Conservation (phyloP, 1,140 invertebrate species). For the Drepana arcuata region DNA sequence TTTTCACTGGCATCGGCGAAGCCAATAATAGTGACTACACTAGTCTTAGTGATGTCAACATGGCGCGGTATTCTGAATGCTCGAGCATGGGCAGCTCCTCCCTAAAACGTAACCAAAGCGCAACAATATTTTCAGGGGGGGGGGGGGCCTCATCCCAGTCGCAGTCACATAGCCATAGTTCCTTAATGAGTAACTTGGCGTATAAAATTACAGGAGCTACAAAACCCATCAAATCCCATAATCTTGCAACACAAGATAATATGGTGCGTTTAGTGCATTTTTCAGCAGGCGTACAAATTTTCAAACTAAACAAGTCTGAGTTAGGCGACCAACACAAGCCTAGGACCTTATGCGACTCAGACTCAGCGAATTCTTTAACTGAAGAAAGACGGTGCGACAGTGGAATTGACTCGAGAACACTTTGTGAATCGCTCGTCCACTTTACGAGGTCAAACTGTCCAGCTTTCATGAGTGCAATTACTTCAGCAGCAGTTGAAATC, state of each 20-base stretch:
- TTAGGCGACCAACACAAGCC: constrained; percentile 11
- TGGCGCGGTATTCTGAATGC: constrained; percentile 15
- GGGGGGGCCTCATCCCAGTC: constrained; percentile 31
- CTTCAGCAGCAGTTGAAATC: constrained; percentile 3
- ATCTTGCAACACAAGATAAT: constrained; percentile 15
- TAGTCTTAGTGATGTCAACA: constrained; percentile 4
- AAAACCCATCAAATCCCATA: constrained; percentile 22
- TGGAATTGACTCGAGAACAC: constrained; percentile 5
- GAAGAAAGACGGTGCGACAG: not conserved
- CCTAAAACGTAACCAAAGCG: constrained; percentile 9
- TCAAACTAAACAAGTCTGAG: constrained; percentile 10
- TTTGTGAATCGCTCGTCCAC: constrained; percentile 27
- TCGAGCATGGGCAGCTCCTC: constrained; percentile 11
- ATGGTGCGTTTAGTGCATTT: constrained; percentile 17
- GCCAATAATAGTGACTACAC: constrained; percentile 8
- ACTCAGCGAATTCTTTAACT: constrained; percentile 7
- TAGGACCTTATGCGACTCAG: constrained; percentile 12
- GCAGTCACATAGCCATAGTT: constrained; percentile 23
- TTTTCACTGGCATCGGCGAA: constrained; percentile 19
- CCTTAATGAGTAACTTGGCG: constrained; percentile 34
- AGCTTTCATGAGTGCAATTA: constrained; percentile 12
- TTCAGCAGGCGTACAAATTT: not conserved
- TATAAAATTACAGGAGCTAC: constrained; percentile 19
- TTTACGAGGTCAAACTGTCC: constrained; percentile 26
- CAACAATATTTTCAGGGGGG: constrained; percentile 6